Evolutionary conservation across 2,113 vertebrate species (phyloP), one percentile per base, ranked within the genome.

Genomic region (Dasyornis broadbenti): DNA sequence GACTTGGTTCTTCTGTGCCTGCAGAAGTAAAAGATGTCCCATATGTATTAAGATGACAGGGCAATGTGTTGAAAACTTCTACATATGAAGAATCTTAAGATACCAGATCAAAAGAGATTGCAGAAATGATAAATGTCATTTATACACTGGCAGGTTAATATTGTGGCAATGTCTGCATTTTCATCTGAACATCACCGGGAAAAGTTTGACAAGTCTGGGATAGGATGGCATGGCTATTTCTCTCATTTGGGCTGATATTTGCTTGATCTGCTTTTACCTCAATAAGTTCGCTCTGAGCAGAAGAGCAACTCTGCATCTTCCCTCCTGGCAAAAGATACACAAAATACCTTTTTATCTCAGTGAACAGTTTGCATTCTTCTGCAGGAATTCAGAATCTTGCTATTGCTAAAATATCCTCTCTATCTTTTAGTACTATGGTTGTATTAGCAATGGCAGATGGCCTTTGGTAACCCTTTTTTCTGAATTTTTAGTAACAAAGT

Each of bases 41-140:
- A 81, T 24, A 92, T 89, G 93, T 88, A 96, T 92, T 72, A 70
- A 90, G 94, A 95, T 97, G 93, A 95, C 82, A 96, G 76, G 37
- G 92, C 85, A 95, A 87, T 89, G 93, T 93, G 90, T 86, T 93
- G 92, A 95, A 82, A 89, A 92, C 60, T 93, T 94, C 72, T 71
- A 93, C 79, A 42, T 90, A 86, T 90, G 82, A 96, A 81, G 60
- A 75, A 64, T 64, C 93, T 95, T 96, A 92, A 96, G 94, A 95
- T 78, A 93, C 35, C 44, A 94, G 56, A 96, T 93, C 64, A 96
- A 95, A 96, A 94, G 45, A 68, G 53, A 87, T 15, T 92, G 94
- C 87, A 91, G 86, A 96, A 96, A 87, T 90, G 39, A 92, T 96
- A 97, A 96, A 97, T 97, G 95, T 97, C 95, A 97, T 89, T 88